These are phyloP conservation scores for Brachionus koreanus DNA, from an alignment of 1,140 invertebrate genomes.

Conservation along the genomic window DNA sequence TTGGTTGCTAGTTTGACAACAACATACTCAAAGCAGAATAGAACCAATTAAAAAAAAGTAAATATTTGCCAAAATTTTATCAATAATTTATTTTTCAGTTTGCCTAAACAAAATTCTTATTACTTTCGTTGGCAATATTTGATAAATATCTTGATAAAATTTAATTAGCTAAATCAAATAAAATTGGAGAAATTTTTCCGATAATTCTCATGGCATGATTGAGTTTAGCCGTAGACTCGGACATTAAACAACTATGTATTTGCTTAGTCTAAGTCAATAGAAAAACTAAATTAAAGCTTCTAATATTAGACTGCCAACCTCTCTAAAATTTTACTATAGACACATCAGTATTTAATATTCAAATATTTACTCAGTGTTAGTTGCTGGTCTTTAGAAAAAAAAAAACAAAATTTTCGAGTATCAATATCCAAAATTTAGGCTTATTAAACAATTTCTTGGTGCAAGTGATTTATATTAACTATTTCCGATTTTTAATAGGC, in stretches of 20 bases:
- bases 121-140: conserved; percentile 30
- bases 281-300: not conserved
- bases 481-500: not conserved
- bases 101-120: conserved; percentile 36
- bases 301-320: not conserved
- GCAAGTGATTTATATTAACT: not conserved
- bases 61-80: conserved; percentile 33
- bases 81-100: conserved; percentile 19
- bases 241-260: not conserved
- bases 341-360: not conserved
- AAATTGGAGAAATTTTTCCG: not conserved
- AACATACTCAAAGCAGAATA: not conserved
- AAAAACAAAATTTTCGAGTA: conserved; percentile 18
- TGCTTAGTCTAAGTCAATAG: conserved; percentile 11
- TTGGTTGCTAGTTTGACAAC: not conserved
- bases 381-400: not conserved
- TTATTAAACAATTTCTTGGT: not conserved
- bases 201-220: not conserved
- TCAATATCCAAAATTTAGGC: not conserved
- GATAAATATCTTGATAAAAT: conserved; percentile 39
- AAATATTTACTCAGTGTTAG: conserved; percentile 13
- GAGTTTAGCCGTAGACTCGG: not conserved
- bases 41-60: conserved; percentile 21
- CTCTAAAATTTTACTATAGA: not conserved
- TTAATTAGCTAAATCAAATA: conserved; percentile 41